These are phyloP conservation scores for Sphaeridia pumilis DNA, from an alignment of 2,888 invertebrate genomes.

Conservation along the genomic window DNA sequence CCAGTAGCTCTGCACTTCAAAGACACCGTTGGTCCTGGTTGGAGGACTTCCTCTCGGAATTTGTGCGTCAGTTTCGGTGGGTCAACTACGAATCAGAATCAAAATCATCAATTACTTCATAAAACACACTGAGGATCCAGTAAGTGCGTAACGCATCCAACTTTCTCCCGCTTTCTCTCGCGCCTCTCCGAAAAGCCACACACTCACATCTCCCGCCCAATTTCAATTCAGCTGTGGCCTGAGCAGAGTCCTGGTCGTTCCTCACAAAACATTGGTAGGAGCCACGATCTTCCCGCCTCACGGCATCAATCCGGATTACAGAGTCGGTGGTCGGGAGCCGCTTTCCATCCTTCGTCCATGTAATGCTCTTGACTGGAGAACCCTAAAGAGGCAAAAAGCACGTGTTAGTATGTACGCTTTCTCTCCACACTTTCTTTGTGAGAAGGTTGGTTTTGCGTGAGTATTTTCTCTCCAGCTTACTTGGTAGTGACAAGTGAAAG, in stretches of 20 bases:
- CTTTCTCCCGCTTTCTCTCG: no score
- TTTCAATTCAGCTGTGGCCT: constrained; percentile 82
- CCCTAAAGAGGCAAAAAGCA: constrained; percentile 44
- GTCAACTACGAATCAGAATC: constrained; percentile 61
- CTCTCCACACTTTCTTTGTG: constrained; percentile 3
- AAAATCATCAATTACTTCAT: neutral
- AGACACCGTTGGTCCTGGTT: constrained; percentile 77
- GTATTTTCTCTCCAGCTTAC: constrained; percentile 10
- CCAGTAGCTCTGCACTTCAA: constrained; percentile 87
- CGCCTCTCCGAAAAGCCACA: neutral
- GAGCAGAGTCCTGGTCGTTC: constrained; percentile 75
- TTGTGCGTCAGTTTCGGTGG: constrained; percentile 78
- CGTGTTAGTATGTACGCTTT: neutral
- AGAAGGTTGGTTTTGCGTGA: no score
- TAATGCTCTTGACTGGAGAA: constrained; percentile 79
- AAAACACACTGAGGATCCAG: neutral
- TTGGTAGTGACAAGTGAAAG: constrained; percentile 69
- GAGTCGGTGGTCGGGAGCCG: constrained; percentile 68
- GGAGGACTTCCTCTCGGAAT: constrained; percentile 77
- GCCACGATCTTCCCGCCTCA: constrained; percentile 87
- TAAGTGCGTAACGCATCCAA: neutral
- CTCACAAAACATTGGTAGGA: constrained; percentile 95
- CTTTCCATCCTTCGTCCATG: constrained; percentile 87
- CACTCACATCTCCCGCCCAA: constrained; percentile 73
- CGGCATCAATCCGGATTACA: constrained; percentile 71